Conservation (phyloP, 2,113 vertebrate species). For the Chionomys nivalis region DNA sequence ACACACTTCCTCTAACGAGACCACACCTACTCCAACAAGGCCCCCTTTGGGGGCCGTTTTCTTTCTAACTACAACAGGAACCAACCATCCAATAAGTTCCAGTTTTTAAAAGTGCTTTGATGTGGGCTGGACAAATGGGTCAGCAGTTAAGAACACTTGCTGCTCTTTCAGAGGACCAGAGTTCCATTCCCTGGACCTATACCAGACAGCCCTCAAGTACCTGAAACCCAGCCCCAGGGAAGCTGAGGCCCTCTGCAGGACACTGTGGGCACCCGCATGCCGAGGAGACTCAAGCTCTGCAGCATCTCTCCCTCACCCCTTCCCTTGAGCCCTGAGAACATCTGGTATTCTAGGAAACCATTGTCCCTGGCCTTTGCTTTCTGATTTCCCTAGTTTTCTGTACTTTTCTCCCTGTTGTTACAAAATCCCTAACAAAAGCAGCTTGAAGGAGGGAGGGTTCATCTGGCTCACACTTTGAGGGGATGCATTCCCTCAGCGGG, state of each 20-base stretch:
- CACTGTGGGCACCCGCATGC: not conserved
- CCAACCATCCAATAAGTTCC: not conserved
- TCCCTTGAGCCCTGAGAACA: not conserved
- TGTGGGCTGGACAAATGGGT: not conserved
- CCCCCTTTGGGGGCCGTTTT: not conserved
- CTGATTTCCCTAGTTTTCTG: not conserved
- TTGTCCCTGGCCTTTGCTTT: no score
- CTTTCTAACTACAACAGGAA: not conserved
- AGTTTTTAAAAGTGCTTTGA: not conserved
- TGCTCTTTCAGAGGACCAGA: not conserved
- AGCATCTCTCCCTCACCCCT: no score
- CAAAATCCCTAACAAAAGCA: not conserved
- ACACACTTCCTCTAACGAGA: not conserved
- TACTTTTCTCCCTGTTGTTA: no score
- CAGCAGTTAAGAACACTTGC: not conserved
- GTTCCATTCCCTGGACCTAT: not conserved
- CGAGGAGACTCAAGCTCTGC: not conserved
- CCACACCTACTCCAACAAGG: not conserved
- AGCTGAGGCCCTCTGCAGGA: not conserved
- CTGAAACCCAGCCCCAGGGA: not conserved
- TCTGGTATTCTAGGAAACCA: not conserved
- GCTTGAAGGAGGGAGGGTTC: not conserved
- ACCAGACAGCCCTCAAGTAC: not conserved
- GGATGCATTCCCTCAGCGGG: not conserved
- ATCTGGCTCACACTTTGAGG: no score